A percentile compares a stretch with the other conserved stretches of the same genome.
Evolutionary conservation across 2,888 invertebrate genomes (phyloP).

Genomic region (Platycheirus albimanus): DNA sequence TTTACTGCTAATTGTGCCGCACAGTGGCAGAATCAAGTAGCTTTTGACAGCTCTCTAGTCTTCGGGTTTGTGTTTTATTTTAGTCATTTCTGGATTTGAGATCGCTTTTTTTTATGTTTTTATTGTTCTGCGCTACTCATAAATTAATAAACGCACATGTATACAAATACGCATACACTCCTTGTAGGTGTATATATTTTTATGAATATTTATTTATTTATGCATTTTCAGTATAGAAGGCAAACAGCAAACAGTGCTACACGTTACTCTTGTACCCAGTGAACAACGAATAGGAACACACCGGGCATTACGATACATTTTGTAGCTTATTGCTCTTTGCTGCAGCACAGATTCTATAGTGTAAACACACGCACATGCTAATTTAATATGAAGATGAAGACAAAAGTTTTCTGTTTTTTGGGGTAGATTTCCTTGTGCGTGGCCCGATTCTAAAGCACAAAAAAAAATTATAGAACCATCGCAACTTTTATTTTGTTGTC

Average conservation of each 20-base stretch:
- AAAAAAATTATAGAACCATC: not conserved
- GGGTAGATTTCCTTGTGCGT: slow-evolving; percentile 41
- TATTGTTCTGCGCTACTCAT: slow-evolving; percentile 32
- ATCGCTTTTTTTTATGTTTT: slow-evolving; percentile 14
- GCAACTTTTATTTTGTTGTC: not conserved
- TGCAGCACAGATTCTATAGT: slow-evolving; percentile 4
- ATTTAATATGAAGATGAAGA: slow-evolving; percentile 7
- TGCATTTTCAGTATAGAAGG: slow-evolving; percentile 60
- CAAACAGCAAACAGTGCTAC: slow-evolving; percentile 58
- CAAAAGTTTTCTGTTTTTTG: no score
- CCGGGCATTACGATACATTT: slow-evolving; percentile 21
- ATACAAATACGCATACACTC: slow-evolving; percentile 55
- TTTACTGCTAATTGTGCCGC: slow-evolving; percentile 55
- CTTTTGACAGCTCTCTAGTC: slow-evolving; percentile 54
- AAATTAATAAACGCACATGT: slow-evolving; percentile 57
- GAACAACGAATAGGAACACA: slow-evolving; percentile 35
- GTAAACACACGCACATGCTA: slow-evolving; percentile 31
- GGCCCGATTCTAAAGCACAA: slow-evolving; percentile 1
- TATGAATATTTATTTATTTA: slow-evolving; percentile 70
- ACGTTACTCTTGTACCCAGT: slow-evolving; percentile 38
- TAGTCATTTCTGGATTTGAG: slow-evolving; percentile 45
- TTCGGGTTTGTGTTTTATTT: slow-evolving; percentile 58
- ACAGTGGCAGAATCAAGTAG: slow-evolving; percentile 63
- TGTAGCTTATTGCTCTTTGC: slow-evolving; percentile 6
- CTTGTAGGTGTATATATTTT: slow-evolving; percentile 53